Base-by-base conservation (phyloP, 2,113 vertebrate species). In the Cichladusa arquata region DNA sequence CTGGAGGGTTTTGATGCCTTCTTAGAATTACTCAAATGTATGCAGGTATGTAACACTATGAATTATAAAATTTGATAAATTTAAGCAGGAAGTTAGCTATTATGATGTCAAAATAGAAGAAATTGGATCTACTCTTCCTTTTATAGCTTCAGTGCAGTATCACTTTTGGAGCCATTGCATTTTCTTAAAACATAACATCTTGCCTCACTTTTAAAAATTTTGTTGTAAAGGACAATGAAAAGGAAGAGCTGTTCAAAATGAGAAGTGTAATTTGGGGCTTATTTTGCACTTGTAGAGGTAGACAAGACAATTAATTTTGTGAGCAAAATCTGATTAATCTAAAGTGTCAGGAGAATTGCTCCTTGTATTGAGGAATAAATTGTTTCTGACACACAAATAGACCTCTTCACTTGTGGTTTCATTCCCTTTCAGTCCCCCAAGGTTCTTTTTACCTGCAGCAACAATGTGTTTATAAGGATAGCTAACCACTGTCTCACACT, bases 11-110 rank as follows among this genome's bases (percentile, higher is more conserved):
- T 99, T 42, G 99, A 99, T 53, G 98, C 98, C 66, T 99, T 99
- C 94, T 97, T 99, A 97, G 99, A 99, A 81, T 98, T 99, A 90
- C 98, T 99, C 22, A 99, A 98, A 95, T 99, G 99, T 95, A 99
- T 99, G 99, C 99, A 99, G 98, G 99, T 99, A 96, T 66, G 94
- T 92, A 80, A 67, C 83, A 70, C 23, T 73, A 11, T 33, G 48
- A 50, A 58, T 67, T 65, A 77, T 8, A 58, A 70, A 88, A 57
- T 24, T 38, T 26, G 40, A 34, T 50, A 19, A 76, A 81, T 60
- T 23, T 58, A 61, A 67, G 28, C 15, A 57, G 36, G 19, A 91
- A 33, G 25, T 34, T 73, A 53, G 53, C 38, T 64, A 4, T 60
- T 33, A 7, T 31, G 48, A 44, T 54, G 19, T 48, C 48, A n/a